Conservation (phyloP, 2,113 vertebrate genomes). For the Grallaria varia region DNA sequence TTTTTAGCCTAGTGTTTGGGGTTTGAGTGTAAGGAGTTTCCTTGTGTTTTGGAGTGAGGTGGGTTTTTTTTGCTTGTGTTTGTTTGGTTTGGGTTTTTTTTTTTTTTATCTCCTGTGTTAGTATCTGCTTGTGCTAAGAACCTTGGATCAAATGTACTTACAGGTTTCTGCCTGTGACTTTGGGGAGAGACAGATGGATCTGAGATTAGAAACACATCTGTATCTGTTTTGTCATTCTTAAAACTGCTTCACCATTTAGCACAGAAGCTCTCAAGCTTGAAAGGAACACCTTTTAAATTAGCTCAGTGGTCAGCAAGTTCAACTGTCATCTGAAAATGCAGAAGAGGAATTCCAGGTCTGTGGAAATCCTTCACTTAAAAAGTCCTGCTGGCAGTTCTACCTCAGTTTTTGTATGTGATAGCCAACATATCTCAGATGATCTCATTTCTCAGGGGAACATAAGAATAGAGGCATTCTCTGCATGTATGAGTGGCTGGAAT, state of each 20-base stretch:
- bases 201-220: background rate
- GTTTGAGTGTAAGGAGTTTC: background rate
- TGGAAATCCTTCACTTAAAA: background rate
- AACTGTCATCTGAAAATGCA: accelerated
- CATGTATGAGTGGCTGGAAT: constrained; percentile 50
- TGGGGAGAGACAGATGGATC: background rate
- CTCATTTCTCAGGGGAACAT: constrained; percentile 49
- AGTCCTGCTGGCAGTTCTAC: background rate
- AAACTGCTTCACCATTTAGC: background rate
- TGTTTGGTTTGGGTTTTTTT: background rate
- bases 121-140: background rate
- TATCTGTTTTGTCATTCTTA: background rate
- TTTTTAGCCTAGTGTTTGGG: background rate
- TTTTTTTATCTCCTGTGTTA: background rate
- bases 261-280: background rate
- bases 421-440: constrained; percentile 46
- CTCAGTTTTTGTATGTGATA: background rate
- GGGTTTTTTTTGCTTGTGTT: background rate
- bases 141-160: background rate
- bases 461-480: constrained; percentile 68
- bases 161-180: background rate
- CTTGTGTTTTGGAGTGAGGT: background rate
- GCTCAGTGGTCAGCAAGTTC: accelerated
- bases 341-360: background rate
- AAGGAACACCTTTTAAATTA: background rate